Percentiles rank a stretch among this genome's conserved stretches.
These are phyloP conservation scores for Lerista edwardsae DNA, from an alignment of 2,797 vertebrate species.

Conservation along the genomic window DNA sequence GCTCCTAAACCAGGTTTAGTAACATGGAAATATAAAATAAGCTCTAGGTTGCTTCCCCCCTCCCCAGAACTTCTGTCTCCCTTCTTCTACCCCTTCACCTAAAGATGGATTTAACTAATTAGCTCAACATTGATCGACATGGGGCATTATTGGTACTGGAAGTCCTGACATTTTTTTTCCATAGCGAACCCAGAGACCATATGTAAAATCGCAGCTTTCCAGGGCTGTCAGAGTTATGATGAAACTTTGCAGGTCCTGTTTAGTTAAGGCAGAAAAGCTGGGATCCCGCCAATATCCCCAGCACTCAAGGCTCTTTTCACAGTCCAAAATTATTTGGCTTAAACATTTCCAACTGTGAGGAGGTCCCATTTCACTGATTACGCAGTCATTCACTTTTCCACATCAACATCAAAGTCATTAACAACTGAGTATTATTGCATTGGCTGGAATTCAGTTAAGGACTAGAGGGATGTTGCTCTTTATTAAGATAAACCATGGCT, in stretches of 20 bases:
- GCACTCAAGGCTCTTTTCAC: constrained; percentile 83
- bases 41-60: constrained; percentile 77
- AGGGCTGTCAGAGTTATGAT: constrained; percentile 82
- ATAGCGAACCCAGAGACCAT: constrained; percentile 65
- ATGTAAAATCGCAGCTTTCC: constrained; percentile 76
- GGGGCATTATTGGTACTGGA: constrained; percentile 81
- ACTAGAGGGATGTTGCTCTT: constrained; percentile 80
- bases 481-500: constrained; percentile 89
- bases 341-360: constrained; percentile 87
- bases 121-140: constrained; percentile 81
- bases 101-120: constrained; percentile 84
- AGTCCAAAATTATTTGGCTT: constrained; percentile 86
- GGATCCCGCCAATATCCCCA: constrained; percentile 78
- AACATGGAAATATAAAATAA: constrained; percentile 83
- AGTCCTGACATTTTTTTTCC: constrained; percentile 74
- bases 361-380: constrained; percentile 84
- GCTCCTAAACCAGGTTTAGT: constrained; percentile 86
- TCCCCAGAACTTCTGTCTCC: constrained; percentile 82
- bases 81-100: constrained; percentile 78
- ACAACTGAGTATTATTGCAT: constrained; percentile 81
- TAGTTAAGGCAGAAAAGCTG: constrained; percentile 82
- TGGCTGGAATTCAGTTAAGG: constrained; percentile 82
- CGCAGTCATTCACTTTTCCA: constrained; percentile 86
- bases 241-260: constrained; percentile 81
- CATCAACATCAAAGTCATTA: constrained; percentile 87